phyloP scores from a whole-genome alignment of 1,140 invertebrate species.

The Apis laboriosa region DNA sequence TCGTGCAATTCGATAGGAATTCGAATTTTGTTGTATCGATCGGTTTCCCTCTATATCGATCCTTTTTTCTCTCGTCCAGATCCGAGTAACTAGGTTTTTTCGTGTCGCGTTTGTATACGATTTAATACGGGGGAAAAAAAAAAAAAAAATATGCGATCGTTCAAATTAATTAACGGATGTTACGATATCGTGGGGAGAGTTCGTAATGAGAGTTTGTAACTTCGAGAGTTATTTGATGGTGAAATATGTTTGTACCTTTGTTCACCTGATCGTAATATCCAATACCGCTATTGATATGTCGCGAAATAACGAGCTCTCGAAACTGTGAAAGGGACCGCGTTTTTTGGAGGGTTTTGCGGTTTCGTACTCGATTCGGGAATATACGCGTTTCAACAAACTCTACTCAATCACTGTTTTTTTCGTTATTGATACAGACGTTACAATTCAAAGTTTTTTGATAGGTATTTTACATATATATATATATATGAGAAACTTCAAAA shows the following conservation, averaged over 20 bases:
- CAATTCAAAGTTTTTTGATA: too few relatives aligned
- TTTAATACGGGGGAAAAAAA: background rate
- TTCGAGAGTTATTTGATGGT: background rate
- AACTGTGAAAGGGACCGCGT: background rate
- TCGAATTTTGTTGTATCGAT: constrained; percentile 1
- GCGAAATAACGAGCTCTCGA: background rate
- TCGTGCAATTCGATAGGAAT: constrained; percentile 14
- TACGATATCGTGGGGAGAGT: background rate
- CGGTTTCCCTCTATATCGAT: background rate
- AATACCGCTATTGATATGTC: background rate
- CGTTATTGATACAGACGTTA: background rate
- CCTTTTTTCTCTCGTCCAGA: too few relatives aligned
- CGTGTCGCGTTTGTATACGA: background rate
- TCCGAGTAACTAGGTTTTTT: background rate
- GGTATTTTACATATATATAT: too few relatives aligned
- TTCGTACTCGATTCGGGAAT: background rate
- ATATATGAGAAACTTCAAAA: too few relatives aligned
- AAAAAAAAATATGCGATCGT: background rate
- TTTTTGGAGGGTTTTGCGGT: background rate
- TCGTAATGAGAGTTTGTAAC: background rate
- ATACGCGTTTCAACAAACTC: background rate
- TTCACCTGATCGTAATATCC: background rate
- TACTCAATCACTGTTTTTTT: too few relatives aligned
- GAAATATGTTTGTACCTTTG: background rate
- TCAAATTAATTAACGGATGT: constrained; percentile 11